A percentile compares a stretch with the other conserved stretches of the same genome.
Evolutionary conservation across 2,888 invertebrate species (phyloP).

Genomic region (Spisula subtruncata): DNA sequence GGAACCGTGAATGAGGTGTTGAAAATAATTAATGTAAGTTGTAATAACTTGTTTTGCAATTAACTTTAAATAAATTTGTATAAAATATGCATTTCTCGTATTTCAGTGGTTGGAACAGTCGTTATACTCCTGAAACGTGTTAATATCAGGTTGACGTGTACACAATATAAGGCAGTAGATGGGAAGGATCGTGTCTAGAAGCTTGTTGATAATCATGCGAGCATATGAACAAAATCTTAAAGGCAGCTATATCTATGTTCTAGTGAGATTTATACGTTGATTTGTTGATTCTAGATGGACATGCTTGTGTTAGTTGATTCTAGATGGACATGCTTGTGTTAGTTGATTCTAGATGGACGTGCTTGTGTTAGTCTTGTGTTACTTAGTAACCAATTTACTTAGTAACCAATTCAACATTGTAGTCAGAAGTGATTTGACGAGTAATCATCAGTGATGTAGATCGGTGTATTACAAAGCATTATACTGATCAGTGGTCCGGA

Average conservation of each 20-base stretch:
- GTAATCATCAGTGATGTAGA: background rate
- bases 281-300: background rate
- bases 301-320: background rate
- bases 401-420: too few relatives aligned
- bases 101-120: conserved; percentile 78
- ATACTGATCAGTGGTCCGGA: background rate
- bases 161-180: background rate
- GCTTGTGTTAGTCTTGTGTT: conserved; percentile 8
- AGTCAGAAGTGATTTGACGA: background rate
- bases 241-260: conserved; percentile 9
- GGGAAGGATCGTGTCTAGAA: background rate
- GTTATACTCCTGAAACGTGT: conserved; percentile 61
- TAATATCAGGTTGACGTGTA: background rate
- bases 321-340: background rate
- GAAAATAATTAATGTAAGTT: too few relatives aligned
- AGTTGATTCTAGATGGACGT: too few relatives aligned
- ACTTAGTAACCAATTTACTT: background rate
- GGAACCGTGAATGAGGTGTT: too few relatives aligned
- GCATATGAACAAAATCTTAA: conserved; percentile 17
- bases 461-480: background rate
- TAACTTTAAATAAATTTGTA: too few relatives aligned
- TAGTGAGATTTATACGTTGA: background rate
- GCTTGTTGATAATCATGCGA: background rate
- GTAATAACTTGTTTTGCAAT: too few relatives aligned
- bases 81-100: too few relatives aligned